Base-by-base conservation (phyloP, 2,797 vertebrate species). In the Allochrocebus solatus region DNA sequence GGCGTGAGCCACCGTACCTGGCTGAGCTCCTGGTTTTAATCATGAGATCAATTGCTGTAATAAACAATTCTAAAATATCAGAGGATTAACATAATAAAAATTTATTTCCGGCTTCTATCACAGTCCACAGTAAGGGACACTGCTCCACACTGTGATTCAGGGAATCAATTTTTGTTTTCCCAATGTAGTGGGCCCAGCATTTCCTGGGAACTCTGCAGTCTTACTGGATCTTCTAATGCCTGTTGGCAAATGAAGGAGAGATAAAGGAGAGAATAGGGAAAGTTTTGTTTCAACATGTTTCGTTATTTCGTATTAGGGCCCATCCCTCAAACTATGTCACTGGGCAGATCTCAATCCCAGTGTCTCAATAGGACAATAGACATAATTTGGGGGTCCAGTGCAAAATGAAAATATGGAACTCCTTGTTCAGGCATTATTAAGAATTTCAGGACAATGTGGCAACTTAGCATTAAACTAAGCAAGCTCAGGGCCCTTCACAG, bases 401-500 rank as follows among this genome's bases (percentile, higher is more conserved):
- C 22, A 61, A 81, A 89, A 36, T 17, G 24, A 93, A 93, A 89
- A 46, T 22, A 2, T 9, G 28, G 1, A 11, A n/a, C 2, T 64
- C 17, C 1, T 80, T 80, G 26, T 76, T 89, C 24, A 64, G 53
- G 59, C 9, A 91, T 50, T 64, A 93, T 50, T 64, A 55, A 76
- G 30, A 83, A 91, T 41, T 61, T 89, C 43, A 74, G n/a, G 67
- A 74, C 4, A 67, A 33, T n/a, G 0, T 33, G 43, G 21, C 14
- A 85, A 30, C 0, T 91, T 16, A 75, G 13, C n/a, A 46, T 80
- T 86, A 53, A 76, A 30, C 4, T 33, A 67, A n/a, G 61, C 33
- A 48, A 28, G 2, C 17, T 1, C 1, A 7, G 1, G 24, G 0
- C 19, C 10, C 48, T 39, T 33, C 61, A 26, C 12, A 48, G 11